Base-by-base conservation (phyloP, 1,140 invertebrate genomes). In the Drosophila murphyi region DNA sequence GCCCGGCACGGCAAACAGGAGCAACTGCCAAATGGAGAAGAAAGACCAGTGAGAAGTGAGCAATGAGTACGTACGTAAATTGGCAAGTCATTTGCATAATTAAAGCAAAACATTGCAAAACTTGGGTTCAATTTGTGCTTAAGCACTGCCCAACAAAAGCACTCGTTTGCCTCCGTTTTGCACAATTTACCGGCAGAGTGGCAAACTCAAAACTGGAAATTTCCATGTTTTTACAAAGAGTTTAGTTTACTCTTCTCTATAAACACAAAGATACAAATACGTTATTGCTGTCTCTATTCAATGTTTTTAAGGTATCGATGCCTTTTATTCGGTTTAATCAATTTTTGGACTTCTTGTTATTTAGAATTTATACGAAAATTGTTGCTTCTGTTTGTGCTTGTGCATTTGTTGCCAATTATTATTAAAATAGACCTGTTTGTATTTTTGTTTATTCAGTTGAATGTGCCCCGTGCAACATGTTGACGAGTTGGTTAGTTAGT, bases 1-100 rank as follows among this genome's bases (percentile, higher is more conserved):
- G 96, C 7, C 94, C 94, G 1, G 93, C 92, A 12, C 94, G 94
- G 82, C 96, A 97, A 7, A 96, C 94, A 2, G 96, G 96, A 7
- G 95, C 94, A 93, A 95, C 96, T 97, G 92, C 35, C 63, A 55
- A 28, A 41, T 48, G 52, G 50, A 56, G 12, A 31, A 35, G 29
- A 54, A 39, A 41, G 20, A 8, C 29, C 3, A 54, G 10, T 7
- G 20, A 12, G 31, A 45, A 50, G 28, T 28, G 4, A 7, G 50
- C 28, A 12, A 34, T 54, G 29, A 61, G 35, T 55, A 65, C 69
- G 64, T 78, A 50, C 29, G 63, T 71, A 73, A 81, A 70, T 82
- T 61, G 68, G 68, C 68, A 71, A 67, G 55, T 62, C 68, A 80
- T 91, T 85, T 87, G 87, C 87, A 90, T 87, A 90, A 87, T 90